Evolutionary conservation across 1,140 invertebrate species (phyloP), one percentile per base, ranked within the genome.

Genomic region (Platorchestia sp.): DNA sequence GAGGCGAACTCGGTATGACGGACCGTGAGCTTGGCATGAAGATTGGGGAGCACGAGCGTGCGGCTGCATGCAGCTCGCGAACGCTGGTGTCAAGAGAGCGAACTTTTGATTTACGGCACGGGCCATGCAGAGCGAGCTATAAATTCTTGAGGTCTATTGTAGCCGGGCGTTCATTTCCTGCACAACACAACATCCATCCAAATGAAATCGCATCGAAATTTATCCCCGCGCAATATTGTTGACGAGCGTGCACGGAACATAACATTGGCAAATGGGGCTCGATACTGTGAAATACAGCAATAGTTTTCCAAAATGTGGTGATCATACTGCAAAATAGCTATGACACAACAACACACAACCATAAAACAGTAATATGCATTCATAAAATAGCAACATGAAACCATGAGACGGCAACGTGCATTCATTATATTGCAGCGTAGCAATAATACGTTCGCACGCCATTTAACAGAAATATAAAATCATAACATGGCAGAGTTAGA

Each of bases 181-280:
- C 91, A n/a, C 45, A 45, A 93, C 91, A 93, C 43, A 45, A 93
- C 91, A 44, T n/a, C 45, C 91, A 93, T 44, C 45, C 45, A 93
- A 93, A 93, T 93, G 91, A 93, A 45, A 93, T 93, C 91, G 45
- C 91, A 45, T 45, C 43, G 44, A 42, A 90, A 90, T 90, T 90
- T 90, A 90, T 90, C 7, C 45, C 43, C 91, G 91, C 91, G 3
- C 5, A 90, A 3, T 36, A 90, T 90, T 36, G 87, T 43, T 36
- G 59, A 10, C 59, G 1, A 19, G 36, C 27, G 27, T 75, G n/a
- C n/a, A n/a, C n/a, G 10, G 59, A 75, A 27, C 59, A 27, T 27
- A 75, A 27, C 59, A 75, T 14, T 36, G 10, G 10, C 59, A 75
- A 75, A 75, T 75, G 10, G 59, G 1, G 7, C 59, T 75, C 59